A percentile compares a stretch with the other conserved stretches of the same genome.
These are phyloP conservation scores for Dinomys branickii DNA, from an alignment of 2,113 vertebrate genomes.

Conservation along the genomic window DNA sequence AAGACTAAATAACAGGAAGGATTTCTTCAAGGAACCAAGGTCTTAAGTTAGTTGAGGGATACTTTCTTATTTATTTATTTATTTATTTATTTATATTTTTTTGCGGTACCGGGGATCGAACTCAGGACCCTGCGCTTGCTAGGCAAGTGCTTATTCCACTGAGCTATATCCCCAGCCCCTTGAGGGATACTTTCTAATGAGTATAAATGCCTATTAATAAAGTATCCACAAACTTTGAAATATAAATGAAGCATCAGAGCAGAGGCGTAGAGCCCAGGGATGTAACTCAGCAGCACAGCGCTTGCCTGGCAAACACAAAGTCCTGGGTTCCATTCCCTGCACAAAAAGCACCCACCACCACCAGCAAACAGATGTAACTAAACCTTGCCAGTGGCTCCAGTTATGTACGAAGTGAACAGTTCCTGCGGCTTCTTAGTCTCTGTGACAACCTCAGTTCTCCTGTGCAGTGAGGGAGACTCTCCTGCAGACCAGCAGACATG, in stretches of 20 bases:
- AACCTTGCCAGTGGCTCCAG: not conserved
- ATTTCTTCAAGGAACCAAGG: not conserved
- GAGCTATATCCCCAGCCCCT: no score
- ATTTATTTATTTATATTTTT: no score
- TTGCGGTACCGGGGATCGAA: no score
- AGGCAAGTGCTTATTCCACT: no score
- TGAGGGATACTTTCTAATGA: conserved; percentile 18
- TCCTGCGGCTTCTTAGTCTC: not conserved
- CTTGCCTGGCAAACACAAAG: no score
- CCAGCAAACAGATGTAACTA: not conserved
- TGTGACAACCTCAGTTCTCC: not conserved
- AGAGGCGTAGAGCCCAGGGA: not conserved
- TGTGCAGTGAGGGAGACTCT: not conserved
- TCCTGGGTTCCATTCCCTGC: no score
- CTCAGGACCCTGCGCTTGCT: no score
- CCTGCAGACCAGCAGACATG: not conserved
- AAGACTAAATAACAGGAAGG: not conserved
- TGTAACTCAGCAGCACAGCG: no score
- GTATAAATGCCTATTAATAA: not conserved
- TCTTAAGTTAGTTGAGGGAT: conserved; percentile 13
- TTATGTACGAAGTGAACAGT: not conserved
- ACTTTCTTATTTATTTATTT: no score
- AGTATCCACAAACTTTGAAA: not conserved
- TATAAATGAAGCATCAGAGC: not conserved
- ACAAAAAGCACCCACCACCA: no score